Base-by-base conservation (phyloP, 2,888 invertebrate species). In the Spodoptera littoralis region DNA sequence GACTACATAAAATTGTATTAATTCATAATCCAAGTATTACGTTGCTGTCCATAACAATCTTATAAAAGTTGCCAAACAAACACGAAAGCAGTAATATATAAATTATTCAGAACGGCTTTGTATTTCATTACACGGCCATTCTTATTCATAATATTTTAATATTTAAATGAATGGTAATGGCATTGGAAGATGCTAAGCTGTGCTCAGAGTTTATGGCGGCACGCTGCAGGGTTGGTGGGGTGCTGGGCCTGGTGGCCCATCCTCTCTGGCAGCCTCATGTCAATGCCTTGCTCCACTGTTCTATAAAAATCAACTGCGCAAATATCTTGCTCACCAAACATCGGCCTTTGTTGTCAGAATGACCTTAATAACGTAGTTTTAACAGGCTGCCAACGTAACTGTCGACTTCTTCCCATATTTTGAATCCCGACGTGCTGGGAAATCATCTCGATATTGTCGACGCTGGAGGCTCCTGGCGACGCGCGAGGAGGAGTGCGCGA, bases 101-200 rank as follows among this genome's bases (percentile, higher is more conserved):
- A 46, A 42, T 24, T 51, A 45, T 46, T 18, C 24, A 12, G 8
- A 60, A 30, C 36, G 22, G 60, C 50, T 72, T 60, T 54, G 54
- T 59, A 45, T 54, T 54, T 57, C 51, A 75, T 72, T 65, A 57
- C 60, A 18, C 27, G 12, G 54, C n/a, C 48, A 47, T 53, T 51
- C 13, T 65, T 65, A 65, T 58, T 75, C 70, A 65, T 61, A 65
- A 58, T 60, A 58, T 67, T 66, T 60, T 50, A 65, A 56, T 60
- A 73, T 64, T 64, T 48, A 53, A 60, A 52, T 60, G 46, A 70
- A 75, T 43, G 51, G 51, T 63, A 63, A 70, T 61, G 27, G 22
- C 43, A 55, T 59, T 47, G 48, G 53, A 41, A 50, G 50, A 60
- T 65, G 47, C 58, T 47, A 56, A 47, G 49, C 59, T 45, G 27